These are phyloP conservation scores for Geophilus truncorum DNA, from an alignment of 2,888 invertebrate species.

Conservation along the genomic window DNA sequence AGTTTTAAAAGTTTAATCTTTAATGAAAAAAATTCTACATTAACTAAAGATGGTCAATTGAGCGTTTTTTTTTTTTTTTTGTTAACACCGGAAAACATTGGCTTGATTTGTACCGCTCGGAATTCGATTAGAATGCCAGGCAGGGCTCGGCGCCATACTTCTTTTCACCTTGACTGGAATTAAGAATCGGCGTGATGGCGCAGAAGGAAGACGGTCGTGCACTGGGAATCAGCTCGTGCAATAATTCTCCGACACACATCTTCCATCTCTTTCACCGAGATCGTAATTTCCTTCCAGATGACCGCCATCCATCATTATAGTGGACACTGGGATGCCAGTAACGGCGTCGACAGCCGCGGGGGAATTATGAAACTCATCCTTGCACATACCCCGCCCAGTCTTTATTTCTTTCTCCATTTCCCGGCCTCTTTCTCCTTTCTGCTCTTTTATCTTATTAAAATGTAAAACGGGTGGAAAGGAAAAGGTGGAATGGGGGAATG, in stretches of 20 bases:
- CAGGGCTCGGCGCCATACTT: neutral
- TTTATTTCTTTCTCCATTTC: neutral
- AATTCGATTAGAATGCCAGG: neutral
- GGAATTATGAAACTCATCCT: neutral
- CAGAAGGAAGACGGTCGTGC: neutral
- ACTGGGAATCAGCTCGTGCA: neutral
- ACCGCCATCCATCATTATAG: neutral
- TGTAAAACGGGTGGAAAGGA: neutral
- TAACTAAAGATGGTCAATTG: too few species aligned
- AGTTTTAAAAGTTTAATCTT: neutral
- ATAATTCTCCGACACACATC: neutral
- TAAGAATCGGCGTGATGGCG: neutral
- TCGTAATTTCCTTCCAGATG: conserved; percentile 13
- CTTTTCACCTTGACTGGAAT: conserved; percentile 21
- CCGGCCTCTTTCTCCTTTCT: neutral
- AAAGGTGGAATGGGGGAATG: neutral
- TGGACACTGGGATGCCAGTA: conserved; percentile 8
- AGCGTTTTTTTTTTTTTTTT: neutral
- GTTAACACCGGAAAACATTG: too few species aligned
- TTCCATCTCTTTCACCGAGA: neutral
- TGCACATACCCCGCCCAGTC: neutral
- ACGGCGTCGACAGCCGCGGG: neutral
- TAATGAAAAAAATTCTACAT: too few species aligned
- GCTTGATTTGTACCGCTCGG: too few species aligned
- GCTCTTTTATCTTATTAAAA: neutral